phyloP scores from a whole-genome alignment of 2,113 vertebrate genomes.

The Eira barbara region DNA sequence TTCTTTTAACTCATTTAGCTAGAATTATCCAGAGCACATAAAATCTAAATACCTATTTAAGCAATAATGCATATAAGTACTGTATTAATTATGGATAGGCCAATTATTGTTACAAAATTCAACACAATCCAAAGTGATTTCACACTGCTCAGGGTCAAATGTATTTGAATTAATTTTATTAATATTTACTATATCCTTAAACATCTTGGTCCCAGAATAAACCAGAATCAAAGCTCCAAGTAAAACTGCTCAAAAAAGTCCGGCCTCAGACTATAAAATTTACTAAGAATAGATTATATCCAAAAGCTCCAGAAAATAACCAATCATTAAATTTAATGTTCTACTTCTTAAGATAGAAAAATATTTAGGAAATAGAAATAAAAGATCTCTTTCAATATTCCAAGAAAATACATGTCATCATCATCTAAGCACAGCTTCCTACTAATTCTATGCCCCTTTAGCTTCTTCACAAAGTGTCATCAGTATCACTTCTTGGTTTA shows the following conservation, averaged over 20 bases:
- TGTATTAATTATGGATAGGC: conserved; percentile 68
- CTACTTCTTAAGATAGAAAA: not conserved
- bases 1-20: conserved; percentile 72
- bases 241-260: conserved; percentile 7
- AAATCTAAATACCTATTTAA: conserved; percentile 63
- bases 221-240: not conserved
- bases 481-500: not conserved
- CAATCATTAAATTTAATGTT: not conserved
- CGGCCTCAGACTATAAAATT: not conserved
- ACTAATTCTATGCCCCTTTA: not conserved
- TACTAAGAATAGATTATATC: not conserved
- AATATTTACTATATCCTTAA: conserved; percentile 32
- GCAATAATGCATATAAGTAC: conserved; percentile 74
- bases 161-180: conserved; percentile 34
- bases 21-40: conserved; percentile 66
- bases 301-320: not conserved
- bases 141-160: not conserved
- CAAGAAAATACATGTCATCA: not conserved
- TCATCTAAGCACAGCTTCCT: not conserved
- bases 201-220: not conserved
- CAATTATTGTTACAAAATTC: conserved; percentile 42
- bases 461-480: not conserved
- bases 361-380: not conserved
- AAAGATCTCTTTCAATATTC: not conserved
- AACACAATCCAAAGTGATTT: conserved; percentile 46